Conservation (phyloP, 2,797 vertebrate genomes). For the Parotocinclus haroldoi region DNA sequence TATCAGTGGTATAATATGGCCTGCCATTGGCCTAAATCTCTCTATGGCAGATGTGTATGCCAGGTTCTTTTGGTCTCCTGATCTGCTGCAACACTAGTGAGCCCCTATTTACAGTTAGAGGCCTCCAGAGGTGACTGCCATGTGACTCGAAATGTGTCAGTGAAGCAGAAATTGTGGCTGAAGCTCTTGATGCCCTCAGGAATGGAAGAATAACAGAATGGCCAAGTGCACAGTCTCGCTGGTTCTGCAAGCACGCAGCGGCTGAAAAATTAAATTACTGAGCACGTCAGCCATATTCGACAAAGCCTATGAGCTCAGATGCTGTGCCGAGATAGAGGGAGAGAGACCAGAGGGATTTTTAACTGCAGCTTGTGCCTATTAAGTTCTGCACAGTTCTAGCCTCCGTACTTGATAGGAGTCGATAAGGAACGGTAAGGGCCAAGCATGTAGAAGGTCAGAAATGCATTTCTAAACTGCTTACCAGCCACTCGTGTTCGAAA, state of each 20-base stretch:
- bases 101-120: slow-evolving; percentile 12
- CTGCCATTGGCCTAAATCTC: too few relatives aligned
- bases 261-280: slow-evolving; percentile 34
- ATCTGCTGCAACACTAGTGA: background rate
- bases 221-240: slow-evolving; percentile 22
- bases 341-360: slow-evolving; percentile 1
- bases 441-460: too few relatives aligned
- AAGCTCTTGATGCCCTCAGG: slow-evolving; percentile 18
- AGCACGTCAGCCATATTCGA: slow-evolving; percentile 28
- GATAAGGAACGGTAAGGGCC: too few relatives aligned
- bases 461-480: too few relatives aligned
- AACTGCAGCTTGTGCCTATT: too few relatives aligned
- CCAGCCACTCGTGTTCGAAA: too few relatives aligned
- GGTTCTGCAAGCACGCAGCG: slow-evolving; percentile 12
- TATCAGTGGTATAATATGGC: too few relatives aligned
- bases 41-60: too few relatives aligned
- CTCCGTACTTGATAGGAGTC: too few relatives aligned
- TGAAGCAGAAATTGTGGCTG: slow-evolving; percentile 35
- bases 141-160: slow-evolving; percentile 24
- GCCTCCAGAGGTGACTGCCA: slow-evolving; percentile 9
- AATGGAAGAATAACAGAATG: slow-evolving; percentile 27
- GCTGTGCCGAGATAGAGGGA: background rate
- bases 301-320: background rate
- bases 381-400: too few relatives aligned
- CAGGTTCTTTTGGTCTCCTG: too few relatives aligned